Percentiles rank a stretch among this genome's conserved stretches.
Evolutionary conservation across 1,140 invertebrate species (phyloP).

Genomic region (Caligus rogercresseyi): DNA sequence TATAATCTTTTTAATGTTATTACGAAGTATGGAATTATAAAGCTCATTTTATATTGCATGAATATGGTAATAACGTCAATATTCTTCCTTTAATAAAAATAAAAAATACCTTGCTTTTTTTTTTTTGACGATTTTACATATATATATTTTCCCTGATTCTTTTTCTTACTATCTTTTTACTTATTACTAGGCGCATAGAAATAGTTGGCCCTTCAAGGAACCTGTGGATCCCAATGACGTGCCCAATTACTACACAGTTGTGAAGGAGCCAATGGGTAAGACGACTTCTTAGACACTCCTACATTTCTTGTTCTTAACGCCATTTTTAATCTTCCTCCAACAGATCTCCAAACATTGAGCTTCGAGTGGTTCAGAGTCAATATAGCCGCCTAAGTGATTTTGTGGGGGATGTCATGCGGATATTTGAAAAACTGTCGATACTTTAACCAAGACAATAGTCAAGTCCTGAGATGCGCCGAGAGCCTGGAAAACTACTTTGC

Average conservation of each 20-base stretch:
- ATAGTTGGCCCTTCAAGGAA: conserved; percentile 91
- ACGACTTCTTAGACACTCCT: neutral
- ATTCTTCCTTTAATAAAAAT: too few species aligned
- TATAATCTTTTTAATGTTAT: too few species aligned
- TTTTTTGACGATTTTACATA: neutral
- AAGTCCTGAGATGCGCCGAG: conserved; percentile 87
- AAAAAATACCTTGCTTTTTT: too few species aligned
- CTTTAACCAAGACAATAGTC: conserved; percentile 85
- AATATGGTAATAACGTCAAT: too few species aligned
- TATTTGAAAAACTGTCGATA: conserved; percentile 96
- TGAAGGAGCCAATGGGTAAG: conserved; percentile 95
- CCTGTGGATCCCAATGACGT: conserved; percentile 85
- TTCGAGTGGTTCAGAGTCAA: conserved; percentile 56
- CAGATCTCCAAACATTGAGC: conserved; percentile 87
- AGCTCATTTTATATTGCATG: too few species aligned
- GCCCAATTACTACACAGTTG: conserved; percentile 90
- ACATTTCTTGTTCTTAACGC: neutral
- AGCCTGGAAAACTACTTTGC: conserved; percentile 87
- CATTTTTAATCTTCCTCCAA: conserved; percentile 29
- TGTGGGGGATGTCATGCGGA: conserved; percentile 90
- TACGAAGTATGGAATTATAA: too few species aligned
- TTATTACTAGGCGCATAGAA: conserved; percentile 52
- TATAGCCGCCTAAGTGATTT: conserved; percentile 83
- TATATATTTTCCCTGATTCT: neutral
- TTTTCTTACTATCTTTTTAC: conserved; percentile 13